Evolutionary conservation across 1,140 invertebrate species (phyloP).

Genomic region (Portunus trituberculatus): DNA sequence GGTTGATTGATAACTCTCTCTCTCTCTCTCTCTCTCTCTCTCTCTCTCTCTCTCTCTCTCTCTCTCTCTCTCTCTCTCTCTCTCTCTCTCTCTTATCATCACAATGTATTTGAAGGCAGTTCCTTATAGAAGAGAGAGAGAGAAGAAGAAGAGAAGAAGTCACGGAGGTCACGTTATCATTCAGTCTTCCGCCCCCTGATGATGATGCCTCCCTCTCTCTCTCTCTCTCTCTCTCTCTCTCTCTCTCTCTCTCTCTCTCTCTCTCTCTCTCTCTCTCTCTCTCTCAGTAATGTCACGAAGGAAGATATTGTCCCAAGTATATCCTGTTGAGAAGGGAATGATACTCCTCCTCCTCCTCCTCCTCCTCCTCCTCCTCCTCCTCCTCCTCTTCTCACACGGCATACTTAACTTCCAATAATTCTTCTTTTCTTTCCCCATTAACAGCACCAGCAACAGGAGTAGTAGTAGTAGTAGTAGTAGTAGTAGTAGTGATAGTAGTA

Average conservation of each 20-base stretch:
- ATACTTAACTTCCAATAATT: no score
- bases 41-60: slow-evolving; percentile 40
- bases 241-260: slow-evolving; percentile 48
- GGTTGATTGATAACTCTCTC: not conserved
- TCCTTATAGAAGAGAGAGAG: no score
- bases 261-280: slow-evolving; percentile 41
- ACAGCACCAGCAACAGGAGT: no score
- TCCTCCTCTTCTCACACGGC: no score
- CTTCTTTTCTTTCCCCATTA: no score
- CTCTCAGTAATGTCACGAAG: not conserved
- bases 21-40: slow-evolving; percentile 35
- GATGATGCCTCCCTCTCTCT: slow-evolving; percentile 13
- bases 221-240: slow-evolving; percentile 45
- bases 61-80: slow-evolving; percentile 34
- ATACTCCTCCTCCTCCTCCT: not conserved
- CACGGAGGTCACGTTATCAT: not conserved
- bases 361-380: not conserved
- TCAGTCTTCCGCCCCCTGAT: not conserved
- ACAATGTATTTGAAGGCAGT: no score
- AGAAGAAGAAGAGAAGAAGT: not conserved
- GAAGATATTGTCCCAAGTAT: not conserved
- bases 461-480: no score
- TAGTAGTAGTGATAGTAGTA: no score
- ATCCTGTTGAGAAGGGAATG: not conserved
- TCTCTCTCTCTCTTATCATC: slow-evolving; percentile 46